Percentiles rank a stretch among this genome's conserved stretches.
Evolutionary conservation across 2,113 vertebrate genomes (phyloP).

Genomic region (Mellivora capensis): DNA sequence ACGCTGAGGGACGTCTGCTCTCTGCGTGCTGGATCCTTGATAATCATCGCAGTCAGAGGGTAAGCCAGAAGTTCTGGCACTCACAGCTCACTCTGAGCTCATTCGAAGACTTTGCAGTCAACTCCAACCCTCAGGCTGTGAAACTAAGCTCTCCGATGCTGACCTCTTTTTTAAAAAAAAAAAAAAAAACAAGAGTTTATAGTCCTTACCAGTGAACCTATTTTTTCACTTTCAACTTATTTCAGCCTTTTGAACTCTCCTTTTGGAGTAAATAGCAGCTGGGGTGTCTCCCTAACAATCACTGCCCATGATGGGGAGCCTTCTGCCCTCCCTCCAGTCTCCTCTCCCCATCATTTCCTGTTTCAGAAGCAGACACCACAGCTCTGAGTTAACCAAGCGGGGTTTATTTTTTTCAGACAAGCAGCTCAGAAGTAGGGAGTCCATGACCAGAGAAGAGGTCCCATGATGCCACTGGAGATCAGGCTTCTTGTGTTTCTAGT

Average conservation of each 20-base stretch:
- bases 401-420: background rate
- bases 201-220: background rate
- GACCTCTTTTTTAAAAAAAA: too few relatives aligned
- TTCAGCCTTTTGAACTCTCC: conserved; percentile 40
- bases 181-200: background rate
- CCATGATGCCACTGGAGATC: background rate
- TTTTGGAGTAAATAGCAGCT: background rate
- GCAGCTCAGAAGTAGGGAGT: background rate
- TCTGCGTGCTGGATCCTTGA: background rate
- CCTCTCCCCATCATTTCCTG: background rate
- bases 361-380: background rate
- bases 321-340: background rate
- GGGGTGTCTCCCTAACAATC: background rate
- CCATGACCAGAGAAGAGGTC: background rate
- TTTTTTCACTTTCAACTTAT: background rate
- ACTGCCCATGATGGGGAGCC: background rate
- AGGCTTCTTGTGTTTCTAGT: background rate
- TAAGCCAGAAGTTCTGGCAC: background rate
- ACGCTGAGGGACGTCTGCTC: background rate
- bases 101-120: conserved; percentile 16
- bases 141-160: conserved; percentile 25
- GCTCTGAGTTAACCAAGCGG: background rate
- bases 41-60: background rate
- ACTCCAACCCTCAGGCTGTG: conserved; percentile 9
- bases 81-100: background rate